Base-by-base conservation (phyloP, 2,113 vertebrate genomes). In the Pagrus major region DNA sequence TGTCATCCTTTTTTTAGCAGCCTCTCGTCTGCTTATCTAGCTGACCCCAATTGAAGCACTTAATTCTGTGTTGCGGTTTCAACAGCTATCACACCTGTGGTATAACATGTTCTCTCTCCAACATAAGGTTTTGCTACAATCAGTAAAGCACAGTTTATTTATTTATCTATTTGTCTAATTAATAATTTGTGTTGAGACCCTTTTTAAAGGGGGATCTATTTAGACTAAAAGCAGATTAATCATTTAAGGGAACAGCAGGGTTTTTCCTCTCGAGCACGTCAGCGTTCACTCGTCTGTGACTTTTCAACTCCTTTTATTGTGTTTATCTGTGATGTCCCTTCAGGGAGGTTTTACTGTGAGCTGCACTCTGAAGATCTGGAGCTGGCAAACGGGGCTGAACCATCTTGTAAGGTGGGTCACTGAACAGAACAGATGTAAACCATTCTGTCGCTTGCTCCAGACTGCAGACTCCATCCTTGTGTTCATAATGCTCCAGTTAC, bases 301-400 rank as follows among this genome's bases (percentile, higher is more conserved):
- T 59, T 58, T 44, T 68, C 41, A 47, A 16, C 55, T 65, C 15
- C 6, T 21, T 58, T 58, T 59, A 52, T 71, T 37, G 14, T 78
- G 37, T 67, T 47, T 0, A 7, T 78, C 18, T 90, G 58, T 63
- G 66, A 58, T 78, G 49, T 80, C 42, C 68, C 77, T 80, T 71
- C 87, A 96, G 95, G 94, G 87, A 94, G 75, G 31, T 95, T 96
- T 84, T 95, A 90, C 90, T 96, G 95, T 2, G 94, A 94, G 78
- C 91, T 91, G 81, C 95, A 96, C 86, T 91, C 93, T 0, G 94
- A 95, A 44, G 91, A 93, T 10, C 71, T 86, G 67, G 63, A 82
- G 42, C 59, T 81, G 54, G 66, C n/a, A 29, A 80, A 72, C 31
- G 47, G 60, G 23, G 54, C 83, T 49, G 85, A 82, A 64, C 29